Evolutionary conservation across 1,140 invertebrate genomes (phyloP).

Genomic region (Phymorhynchus buccinoides): DNA sequence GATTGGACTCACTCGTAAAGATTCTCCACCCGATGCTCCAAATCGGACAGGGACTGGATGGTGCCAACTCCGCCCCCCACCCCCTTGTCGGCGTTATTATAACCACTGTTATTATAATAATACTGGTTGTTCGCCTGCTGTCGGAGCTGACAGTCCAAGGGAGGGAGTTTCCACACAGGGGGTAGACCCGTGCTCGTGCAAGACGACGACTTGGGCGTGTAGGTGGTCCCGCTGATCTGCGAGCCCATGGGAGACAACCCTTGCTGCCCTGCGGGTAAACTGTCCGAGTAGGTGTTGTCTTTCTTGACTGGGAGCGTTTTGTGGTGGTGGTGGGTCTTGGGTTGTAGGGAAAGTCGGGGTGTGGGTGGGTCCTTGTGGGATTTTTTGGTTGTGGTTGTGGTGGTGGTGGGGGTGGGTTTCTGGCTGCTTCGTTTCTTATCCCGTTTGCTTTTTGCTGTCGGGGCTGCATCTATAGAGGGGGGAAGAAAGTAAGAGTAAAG

Average conservation of each 20-base stretch:
- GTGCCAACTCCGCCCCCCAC: no score
- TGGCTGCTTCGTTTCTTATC: no score
- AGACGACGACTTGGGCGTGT: conserved; percentile 66
- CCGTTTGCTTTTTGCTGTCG: no score
- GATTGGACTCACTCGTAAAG: conserved; percentile 61
- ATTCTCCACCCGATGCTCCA: conserved; percentile 63
- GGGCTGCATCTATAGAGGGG: no score
- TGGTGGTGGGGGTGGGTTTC: no score
- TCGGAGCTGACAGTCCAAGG: conserved; percentile 58
- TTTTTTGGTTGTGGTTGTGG: no score
- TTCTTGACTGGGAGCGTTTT: conserved; percentile 37
- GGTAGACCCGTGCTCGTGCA: no score
- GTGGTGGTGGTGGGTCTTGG: conserved; percentile 31
- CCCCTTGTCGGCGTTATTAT: no score
- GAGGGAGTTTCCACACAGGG: conserved; percentile 55
- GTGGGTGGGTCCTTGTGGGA: no score
- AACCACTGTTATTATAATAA: no score
- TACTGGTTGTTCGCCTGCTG: conserved; percentile 51
- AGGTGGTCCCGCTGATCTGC: conserved; percentile 62
- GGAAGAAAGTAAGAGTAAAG: no score
- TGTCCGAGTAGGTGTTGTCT: conserved; percentile 40
- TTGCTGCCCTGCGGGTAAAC: background rate
- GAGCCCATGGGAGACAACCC: conserved; percentile 59
- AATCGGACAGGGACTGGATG: conserved; percentile 56
- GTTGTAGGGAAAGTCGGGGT: no score